A percentile compares a stretch with the other conserved stretches of the same genome.
phyloP scores from a whole-genome alignment of 1,140 invertebrate genomes.

The Acromyrmex echinatior region DNA sequence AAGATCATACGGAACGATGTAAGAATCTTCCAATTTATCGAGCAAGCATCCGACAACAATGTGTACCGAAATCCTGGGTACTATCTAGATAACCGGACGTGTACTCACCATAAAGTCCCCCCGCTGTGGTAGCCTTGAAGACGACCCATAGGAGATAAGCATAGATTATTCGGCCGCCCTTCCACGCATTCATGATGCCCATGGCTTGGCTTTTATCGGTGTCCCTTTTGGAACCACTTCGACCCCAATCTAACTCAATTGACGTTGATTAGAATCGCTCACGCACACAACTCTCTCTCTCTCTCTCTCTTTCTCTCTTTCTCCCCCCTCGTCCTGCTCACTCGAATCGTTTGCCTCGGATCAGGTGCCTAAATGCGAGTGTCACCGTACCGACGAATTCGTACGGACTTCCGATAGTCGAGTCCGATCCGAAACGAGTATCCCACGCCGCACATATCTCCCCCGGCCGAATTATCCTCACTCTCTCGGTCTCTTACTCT shows the following conservation, averaged over 20 bases:
- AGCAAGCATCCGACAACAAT: neutral
- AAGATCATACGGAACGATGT: neutral
- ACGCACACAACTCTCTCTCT: neutral
- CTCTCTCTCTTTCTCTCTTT: conserved; percentile 1
- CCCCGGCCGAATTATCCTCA: neutral
- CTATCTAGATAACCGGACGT: neutral
- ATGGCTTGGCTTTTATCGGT: conserved; percentile 76
- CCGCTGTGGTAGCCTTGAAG: conserved; percentile 77
- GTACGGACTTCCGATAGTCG: conserved; percentile 42
- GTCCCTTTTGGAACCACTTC: conserved; percentile 63
- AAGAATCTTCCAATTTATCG: neutral
- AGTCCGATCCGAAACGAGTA: conserved; percentile 9
- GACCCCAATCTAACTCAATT: conserved; percentile 72
- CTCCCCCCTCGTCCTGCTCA: neutral
- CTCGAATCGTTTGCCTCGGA: neutral
- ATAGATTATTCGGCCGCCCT: conserved; percentile 81
- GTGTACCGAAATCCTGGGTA: neutral
- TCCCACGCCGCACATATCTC: conserved; percentile 42
- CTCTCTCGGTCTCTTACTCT: neutral
- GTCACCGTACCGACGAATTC: conserved; percentile 57
- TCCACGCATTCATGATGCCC: conserved; percentile 82
- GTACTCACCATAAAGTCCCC: conserved; percentile 83
- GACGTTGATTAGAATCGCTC: conserved; percentile 65
- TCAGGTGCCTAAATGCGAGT: conserved; percentile 45
- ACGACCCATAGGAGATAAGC: conserved; percentile 83